Evolutionary conservation across 2,113 vertebrate species (phyloP).

Genomic region (Oncorhynchus keta): DNA sequence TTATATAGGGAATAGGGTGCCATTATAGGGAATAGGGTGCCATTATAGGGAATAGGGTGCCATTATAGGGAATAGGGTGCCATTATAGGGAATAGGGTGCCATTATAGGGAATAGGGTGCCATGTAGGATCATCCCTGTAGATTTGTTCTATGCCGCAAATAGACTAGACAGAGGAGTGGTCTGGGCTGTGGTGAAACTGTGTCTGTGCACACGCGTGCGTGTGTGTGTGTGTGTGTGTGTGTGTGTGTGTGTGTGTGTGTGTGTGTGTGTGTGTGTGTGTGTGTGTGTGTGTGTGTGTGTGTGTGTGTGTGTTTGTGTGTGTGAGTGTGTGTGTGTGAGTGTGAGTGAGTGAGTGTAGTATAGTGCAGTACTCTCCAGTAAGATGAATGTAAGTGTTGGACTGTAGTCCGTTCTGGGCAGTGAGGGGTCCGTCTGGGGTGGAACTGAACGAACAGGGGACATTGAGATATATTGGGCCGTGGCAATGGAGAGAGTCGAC

Average conservation of each 20-base stretch:
- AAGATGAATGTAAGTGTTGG: not conserved
- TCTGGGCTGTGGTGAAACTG: too few species aligned
- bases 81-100: too few species aligned
- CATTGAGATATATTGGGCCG: not conserved
- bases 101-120: too few species aligned
- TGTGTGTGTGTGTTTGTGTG: not conserved
- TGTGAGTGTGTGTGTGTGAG: not conserved
- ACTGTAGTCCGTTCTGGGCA: not conserved
- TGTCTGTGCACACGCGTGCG: not conserved
- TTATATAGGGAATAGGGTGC: too few species aligned
- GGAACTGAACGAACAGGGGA: not conserved
- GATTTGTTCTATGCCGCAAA: too few species aligned
- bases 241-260: not conserved
- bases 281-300: not conserved
- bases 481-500: not conserved
- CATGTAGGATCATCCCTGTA: too few species aligned
- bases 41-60: too few species aligned
- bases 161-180: too few species aligned
- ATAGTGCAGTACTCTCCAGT: not conserved
- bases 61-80: too few species aligned
- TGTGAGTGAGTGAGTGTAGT: not conserved
- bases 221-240: not conserved
- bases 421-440: not conserved
- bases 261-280: not conserved
- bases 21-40: too few species aligned